Conservation (phyloP, 2,888 invertebrate species). For the Cosmorhoe ocellata region DNA sequence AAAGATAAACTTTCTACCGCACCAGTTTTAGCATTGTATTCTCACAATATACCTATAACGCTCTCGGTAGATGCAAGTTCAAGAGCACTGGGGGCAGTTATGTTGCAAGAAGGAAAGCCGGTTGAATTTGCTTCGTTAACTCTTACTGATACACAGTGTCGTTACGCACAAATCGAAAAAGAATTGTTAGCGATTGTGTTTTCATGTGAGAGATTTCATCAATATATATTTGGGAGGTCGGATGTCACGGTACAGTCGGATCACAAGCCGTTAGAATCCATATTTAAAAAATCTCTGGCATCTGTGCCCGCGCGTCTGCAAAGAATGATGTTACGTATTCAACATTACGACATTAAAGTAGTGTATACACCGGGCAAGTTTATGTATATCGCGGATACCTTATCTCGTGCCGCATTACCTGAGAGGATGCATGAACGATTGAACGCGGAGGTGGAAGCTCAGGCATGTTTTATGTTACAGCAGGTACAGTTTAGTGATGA, state of each 20-base stretch:
- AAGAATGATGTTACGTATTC: neutral
- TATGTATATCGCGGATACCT: neutral
- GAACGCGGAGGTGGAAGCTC: neutral
- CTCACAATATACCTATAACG: neutral
- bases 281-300: neutral
- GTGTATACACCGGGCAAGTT: neutral
- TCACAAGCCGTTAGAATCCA: neutral
- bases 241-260: neutral
- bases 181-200: neutral
- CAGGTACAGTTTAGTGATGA: neutral
- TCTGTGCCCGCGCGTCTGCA: neutral
- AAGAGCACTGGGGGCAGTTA: neutral
- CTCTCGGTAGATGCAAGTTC: neutral
- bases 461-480: neutral
- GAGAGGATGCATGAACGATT: neutral
- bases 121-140: neutral
- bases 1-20: neutral
- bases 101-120: neutral
- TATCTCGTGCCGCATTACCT: neutral
- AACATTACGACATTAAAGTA: neutral
- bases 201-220: neutral
- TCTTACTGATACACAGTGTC: neutral
- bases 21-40: neutral
- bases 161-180: neutral
- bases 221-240: neutral